Evolutionary conservation across 1,140 invertebrate species (phyloP), one percentile per base, ranked within the genome.

Genomic region (Megathymus violae): DNA sequence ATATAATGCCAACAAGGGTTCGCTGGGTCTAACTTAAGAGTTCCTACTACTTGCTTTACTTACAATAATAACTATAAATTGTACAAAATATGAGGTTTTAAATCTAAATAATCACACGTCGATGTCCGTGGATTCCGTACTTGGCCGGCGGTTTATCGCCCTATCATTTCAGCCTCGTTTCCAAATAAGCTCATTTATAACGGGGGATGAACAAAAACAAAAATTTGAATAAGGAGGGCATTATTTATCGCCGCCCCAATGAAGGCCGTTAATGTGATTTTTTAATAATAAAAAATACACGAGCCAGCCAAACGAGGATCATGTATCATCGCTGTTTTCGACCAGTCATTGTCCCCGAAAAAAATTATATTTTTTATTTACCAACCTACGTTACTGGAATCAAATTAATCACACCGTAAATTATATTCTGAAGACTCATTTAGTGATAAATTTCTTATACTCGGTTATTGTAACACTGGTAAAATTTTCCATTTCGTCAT

Each of bases 161-260:
- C 78, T 86, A 88, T 87, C 85, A 81, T 87, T 83, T 82, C 78
- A 74, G 64, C 72, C 66, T 63, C 74, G 73, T 76, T 84, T 79
- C 83, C 85, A 90, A 90, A 90, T 90, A 90, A 90, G 85, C 88
- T 90, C 85, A 90, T 90, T 90, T 88, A 90, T 90, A 84, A 90
- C 85, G 76, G 77, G 78, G 80, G 82, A 76, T 82, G 82, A 88
- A 88, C 85, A 88, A 90, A 90, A 87, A 88, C 82, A 84, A 85
- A 90, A 88, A 90, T 86, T 90, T 90, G 88, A 90, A 90, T 90
- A 90, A 90, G 87, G 87, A 90, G 84, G 71, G 80, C 82, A 90
- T 90, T 87, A 90, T 90, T 90, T 90, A 90, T 90, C 78, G 74
- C 85, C 85, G 84, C 84, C 85, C 87, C 84, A 89, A 88, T 88